phyloP scores from a whole-genome alignment of 92 coral and sea anemone genomes.

The Parazoanthus swiftii region DNA sequence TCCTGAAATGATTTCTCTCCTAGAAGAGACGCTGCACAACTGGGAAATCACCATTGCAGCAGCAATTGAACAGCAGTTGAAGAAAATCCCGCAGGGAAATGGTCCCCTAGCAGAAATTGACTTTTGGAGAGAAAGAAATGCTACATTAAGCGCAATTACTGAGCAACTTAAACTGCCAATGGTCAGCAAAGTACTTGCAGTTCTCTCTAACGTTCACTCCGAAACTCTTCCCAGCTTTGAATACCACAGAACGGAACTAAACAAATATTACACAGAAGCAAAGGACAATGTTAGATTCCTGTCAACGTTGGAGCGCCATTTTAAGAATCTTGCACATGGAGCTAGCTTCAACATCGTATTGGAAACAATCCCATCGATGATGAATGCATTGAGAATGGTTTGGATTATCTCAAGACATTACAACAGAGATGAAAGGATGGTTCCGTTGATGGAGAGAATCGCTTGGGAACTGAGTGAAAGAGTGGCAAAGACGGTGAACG shows the following conservation, averaged over 20 bases:
- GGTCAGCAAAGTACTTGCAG: constrained; percentile 87
- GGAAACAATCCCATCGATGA: constrained; percentile 99
- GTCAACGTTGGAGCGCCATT: constrained; percentile 95
- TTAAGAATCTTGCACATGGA: constrained; percentile 96
- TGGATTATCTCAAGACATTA: constrained; percentile 99
- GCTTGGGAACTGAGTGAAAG: constrained; percentile 99
- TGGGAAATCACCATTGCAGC: constrained; percentile 97
- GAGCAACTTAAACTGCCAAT: constrained; percentile 96
- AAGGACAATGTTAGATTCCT: constrained; percentile 97
- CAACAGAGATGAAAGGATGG: constrained; percentile 99
- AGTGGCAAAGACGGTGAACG: constrained; percentile 92
- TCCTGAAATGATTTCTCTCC: constrained; percentile 58
- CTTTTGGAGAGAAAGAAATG: constrained; percentile 99
- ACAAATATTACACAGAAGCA: constrained; percentile 94
- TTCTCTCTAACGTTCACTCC: constrained; percentile 74
- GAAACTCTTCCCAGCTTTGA: constrained; percentile 93
- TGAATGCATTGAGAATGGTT: constrained; percentile 99
- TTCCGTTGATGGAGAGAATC: constrained; percentile 98
- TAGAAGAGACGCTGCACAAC: constrained; percentile 91
- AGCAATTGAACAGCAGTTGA: constrained; percentile 86
- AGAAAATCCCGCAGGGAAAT: constrained; percentile 94
- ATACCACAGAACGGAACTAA: constrained; percentile 92
- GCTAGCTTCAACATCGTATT: constrained; percentile 95
- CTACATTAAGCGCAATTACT: constrained; percentile 92
- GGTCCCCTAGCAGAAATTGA: constrained; percentile 99